phyloP scores from a whole-genome alignment of 2,113 vertebrate genomes.

The Galeopterus variegatus region DNA sequence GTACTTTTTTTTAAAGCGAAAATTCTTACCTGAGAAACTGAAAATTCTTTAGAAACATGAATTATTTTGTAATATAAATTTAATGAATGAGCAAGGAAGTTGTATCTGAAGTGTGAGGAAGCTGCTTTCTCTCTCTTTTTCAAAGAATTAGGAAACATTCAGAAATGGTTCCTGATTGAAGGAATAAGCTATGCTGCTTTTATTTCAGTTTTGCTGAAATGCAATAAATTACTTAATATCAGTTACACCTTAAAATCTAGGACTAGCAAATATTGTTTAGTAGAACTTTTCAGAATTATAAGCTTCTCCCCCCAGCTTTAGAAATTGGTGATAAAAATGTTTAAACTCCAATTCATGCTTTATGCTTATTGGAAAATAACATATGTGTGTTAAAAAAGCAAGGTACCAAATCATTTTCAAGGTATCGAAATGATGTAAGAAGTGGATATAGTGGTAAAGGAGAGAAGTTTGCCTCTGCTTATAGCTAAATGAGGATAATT shows the following conservation, averaged over 20 bases:
- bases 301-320: background rate
- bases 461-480: background rate
- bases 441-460: background rate
- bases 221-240: background rate
- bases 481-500: background rate
- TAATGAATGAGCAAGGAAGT: background rate
- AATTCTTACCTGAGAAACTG: background rate
- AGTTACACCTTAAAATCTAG: background rate
- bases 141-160: background rate
- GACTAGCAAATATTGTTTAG: background rate
- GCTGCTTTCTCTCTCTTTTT: background rate
- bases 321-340: background rate
- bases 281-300: background rate
- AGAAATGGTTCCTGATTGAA: conserved; percentile 7
- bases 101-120: background rate
- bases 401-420: background rate
- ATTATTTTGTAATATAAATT: conserved; percentile 39
- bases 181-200: background rate
- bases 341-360: background rate
- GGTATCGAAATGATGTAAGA: background rate
- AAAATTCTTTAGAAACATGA: background rate
- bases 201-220: background rate
- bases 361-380: background rate
- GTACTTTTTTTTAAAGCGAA: background rate
- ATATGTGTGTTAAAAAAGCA: background rate